Evolutionary conservation across 2,113 vertebrate genomes (phyloP).

Genomic region (Chroicocephalus ridibundus): DNA sequence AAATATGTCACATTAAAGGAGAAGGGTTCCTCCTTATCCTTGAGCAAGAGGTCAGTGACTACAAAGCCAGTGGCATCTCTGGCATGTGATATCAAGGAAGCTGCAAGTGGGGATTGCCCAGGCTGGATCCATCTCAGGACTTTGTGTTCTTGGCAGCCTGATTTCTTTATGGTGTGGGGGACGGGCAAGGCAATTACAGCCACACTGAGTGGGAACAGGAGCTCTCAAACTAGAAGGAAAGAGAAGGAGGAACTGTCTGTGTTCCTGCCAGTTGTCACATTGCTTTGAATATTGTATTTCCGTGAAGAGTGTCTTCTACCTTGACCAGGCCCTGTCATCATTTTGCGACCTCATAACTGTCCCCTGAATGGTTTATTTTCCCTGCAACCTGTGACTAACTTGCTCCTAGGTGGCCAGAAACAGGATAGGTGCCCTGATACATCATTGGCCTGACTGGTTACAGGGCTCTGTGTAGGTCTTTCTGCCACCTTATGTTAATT

Average conservation of each 20-base stretch:
- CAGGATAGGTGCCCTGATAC: background rate
- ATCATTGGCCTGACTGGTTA: background rate
- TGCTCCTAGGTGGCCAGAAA: background rate
- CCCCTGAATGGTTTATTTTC: background rate
- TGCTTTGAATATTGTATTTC: background rate
- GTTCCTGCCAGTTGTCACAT: accelerated
- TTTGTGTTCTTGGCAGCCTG: background rate
- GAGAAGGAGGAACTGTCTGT: background rate
- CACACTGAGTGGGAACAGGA: accelerated
- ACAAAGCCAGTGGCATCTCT: background rate
- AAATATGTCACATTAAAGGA: background rate
- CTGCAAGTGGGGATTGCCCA: background rate
- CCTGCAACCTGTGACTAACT: background rate
- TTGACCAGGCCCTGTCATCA: background rate
- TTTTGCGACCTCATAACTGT: background rate
- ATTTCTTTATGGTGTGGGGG: background rate
- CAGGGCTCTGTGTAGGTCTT: background rate
- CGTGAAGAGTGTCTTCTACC: accelerated
- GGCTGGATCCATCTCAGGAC: background rate
- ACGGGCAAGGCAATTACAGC: background rate
- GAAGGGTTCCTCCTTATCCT: background rate
- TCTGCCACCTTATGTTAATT: background rate
- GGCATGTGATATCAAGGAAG: background rate
- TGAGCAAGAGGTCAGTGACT: background rate
- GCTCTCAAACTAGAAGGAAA: background rate